phyloP scores from a whole-genome alignment of 2,113 vertebrate genomes.

The Nestor notabilis region DNA sequence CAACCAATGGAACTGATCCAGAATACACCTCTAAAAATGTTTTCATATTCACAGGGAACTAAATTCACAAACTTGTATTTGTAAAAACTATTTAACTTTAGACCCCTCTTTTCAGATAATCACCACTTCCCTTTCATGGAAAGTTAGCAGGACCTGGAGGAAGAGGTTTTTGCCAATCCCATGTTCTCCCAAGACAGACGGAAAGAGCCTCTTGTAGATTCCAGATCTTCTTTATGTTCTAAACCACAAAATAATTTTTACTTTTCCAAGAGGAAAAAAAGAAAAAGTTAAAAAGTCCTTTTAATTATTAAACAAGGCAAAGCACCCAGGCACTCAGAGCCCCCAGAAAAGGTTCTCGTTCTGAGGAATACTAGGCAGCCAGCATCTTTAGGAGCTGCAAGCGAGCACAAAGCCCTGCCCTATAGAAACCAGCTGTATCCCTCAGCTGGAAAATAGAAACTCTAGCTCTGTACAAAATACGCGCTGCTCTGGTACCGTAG shows the following conservation, averaged over 20 bases:
- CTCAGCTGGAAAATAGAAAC: background rate
- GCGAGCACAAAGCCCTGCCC: background rate
- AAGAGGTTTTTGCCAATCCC: background rate
- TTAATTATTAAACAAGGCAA: background rate
- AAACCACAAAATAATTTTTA: background rate
- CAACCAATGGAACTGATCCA: background rate
- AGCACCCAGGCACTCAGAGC: background rate
- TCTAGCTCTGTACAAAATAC: background rate
- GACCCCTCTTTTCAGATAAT: background rate
- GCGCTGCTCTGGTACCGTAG: background rate
- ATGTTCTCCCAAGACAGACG: background rate
- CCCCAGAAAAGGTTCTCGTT: background rate
- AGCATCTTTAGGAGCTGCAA: background rate
- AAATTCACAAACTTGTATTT: background rate
- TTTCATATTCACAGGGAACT: background rate
- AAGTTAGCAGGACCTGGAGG: background rate
- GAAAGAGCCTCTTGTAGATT: background rate
- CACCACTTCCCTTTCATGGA: background rate
- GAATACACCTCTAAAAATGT: background rate
- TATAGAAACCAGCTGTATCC: background rate
- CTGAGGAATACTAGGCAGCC: background rate
- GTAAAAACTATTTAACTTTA: background rate
- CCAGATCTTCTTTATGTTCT: background rate
- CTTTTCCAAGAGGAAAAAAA: background rate
- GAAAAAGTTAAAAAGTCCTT: background rate